phyloP scores from a whole-genome alignment of 2,113 vertebrate genomes.

The Aptenodytes patagonicus region DNA sequence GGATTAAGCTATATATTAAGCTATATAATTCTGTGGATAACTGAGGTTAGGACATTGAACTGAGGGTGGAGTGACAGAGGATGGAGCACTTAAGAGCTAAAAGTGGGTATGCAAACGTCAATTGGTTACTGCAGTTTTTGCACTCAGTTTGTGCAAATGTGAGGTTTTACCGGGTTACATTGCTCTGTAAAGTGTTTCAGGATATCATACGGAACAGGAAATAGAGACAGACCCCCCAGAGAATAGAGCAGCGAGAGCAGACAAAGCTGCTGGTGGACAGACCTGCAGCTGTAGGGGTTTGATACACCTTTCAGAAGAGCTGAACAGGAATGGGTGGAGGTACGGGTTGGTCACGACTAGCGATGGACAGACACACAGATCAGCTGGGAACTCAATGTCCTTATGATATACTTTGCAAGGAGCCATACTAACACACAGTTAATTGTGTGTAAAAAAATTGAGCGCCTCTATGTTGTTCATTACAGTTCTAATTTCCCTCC shows the following conservation, averaged over 20 bases:
- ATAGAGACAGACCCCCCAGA: neutral
- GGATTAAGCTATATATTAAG: constrained; percentile 40
- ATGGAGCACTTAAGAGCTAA: neutral
- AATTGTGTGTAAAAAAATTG: neutral
- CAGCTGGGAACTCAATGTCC: neutral
- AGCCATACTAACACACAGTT: neutral
- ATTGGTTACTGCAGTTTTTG: neutral
- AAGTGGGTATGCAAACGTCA: neutral
- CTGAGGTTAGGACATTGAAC: constrained; percentile 14
- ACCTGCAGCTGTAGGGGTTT: neutral
- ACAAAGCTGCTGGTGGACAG: neutral
- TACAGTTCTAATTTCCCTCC: neutral
- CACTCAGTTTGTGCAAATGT: neutral
- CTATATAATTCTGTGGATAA: constrained; percentile 18
- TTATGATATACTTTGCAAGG: neutral
- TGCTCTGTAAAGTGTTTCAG: neutral
- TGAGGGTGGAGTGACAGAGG: neutral
- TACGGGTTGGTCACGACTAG: accelerated
- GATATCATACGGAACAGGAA: neutral
- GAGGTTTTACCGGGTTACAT: neutral
- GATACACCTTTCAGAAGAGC: neutral
- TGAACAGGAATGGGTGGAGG: neutral
- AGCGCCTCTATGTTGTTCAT: neutral
- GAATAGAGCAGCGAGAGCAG: neutral
- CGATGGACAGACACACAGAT: neutral